phyloP scores from a whole-genome alignment of 1,140 invertebrate genomes.

The Dysdera silvatica region DNA sequence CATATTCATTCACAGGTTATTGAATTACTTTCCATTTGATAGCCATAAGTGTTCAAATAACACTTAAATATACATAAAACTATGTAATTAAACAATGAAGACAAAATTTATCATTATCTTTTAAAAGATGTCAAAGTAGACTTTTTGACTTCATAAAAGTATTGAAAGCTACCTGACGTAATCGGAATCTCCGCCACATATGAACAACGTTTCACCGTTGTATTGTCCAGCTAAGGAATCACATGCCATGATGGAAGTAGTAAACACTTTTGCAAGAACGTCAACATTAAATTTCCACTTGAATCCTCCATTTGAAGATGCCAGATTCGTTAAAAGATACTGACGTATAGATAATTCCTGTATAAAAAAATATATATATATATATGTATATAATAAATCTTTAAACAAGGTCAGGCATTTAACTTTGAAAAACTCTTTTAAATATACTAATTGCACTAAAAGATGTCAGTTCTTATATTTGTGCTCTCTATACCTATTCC shows the following conservation, averaged over 20 bases:
- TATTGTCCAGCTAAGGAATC: constrained; percentile 44
- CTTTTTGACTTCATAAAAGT: constrained; percentile 25
- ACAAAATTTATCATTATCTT: neutral
- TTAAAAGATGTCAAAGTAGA: neutral
- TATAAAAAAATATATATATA: constrained; percentile 32
- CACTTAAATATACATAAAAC: neutral
- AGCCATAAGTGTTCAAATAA: too few relatives aligned
- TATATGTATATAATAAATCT: too few relatives aligned
- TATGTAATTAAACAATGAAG: neutral
- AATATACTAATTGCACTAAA: too few relatives aligned
- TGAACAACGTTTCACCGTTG: constrained; percentile 64
- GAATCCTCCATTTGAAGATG: constrained; percentile 53
- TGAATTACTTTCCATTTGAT: too few relatives aligned
- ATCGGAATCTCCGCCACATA: constrained; percentile 68
- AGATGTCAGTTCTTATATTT: too few relatives aligned
- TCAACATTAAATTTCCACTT: constrained; percentile 67
- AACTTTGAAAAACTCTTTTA: too few relatives aligned
- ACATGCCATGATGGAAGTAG: constrained; percentile 51
- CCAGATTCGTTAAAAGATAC: constrained; percentile 71
- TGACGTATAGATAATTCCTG: constrained; percentile 49
- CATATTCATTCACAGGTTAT: too few relatives aligned
- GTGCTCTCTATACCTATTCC: too few relatives aligned
- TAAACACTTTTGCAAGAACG: constrained; percentile 53
- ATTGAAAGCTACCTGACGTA: constrained; percentile 57
- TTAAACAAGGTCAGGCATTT: too few relatives aligned